Evolutionary conservation across 2,888 invertebrate species (phyloP).

Genomic region (Eudasyphora cyanicolor): DNA sequence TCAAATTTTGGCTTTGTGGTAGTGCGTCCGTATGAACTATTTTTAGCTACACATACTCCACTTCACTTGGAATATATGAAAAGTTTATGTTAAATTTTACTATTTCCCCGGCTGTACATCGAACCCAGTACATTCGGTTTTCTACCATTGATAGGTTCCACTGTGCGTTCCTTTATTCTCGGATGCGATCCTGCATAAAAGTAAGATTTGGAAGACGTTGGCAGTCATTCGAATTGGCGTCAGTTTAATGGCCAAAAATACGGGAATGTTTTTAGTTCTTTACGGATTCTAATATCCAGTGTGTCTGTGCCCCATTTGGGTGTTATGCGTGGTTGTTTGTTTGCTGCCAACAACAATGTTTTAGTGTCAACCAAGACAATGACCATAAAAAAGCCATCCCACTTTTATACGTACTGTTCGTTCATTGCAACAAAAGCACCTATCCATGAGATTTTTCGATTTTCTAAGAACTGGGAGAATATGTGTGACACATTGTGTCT

Average conservation of each 20-base stretch:
- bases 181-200: too few relatives aligned
- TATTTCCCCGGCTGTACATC: too few relatives aligned
- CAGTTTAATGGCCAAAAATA: slow-evolving; percentile 22
- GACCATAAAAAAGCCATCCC: slow-evolving; percentile 11
- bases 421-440: neutral
- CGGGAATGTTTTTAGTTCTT: slow-evolving; percentile 50
- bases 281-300: slow-evolving; percentile 43
- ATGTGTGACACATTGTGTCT: slow-evolving; percentile 1
- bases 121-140: too few relatives aligned
- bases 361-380: slow-evolving; percentile 26
- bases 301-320: slow-evolving; percentile 14
- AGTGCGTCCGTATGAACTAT: too few relatives aligned
- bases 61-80: too few relatives aligned
- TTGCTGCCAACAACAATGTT: neutral
- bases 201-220: too few relatives aligned
- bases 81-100: too few relatives aligned
- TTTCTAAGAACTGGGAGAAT: neutral
- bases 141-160: too few relatives aligned
- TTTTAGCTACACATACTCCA: too few relatives aligned
- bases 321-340: too few relatives aligned
- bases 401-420: neutral
- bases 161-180: too few relatives aligned
- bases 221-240: slow-evolving; percentile 6
- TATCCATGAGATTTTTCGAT: neutral
- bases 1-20: too few relatives aligned